These are phyloP conservation scores for Netelia virgata DNA, from an alignment of 2,888 invertebrate genomes.

Conservation along the genomic window DNA sequence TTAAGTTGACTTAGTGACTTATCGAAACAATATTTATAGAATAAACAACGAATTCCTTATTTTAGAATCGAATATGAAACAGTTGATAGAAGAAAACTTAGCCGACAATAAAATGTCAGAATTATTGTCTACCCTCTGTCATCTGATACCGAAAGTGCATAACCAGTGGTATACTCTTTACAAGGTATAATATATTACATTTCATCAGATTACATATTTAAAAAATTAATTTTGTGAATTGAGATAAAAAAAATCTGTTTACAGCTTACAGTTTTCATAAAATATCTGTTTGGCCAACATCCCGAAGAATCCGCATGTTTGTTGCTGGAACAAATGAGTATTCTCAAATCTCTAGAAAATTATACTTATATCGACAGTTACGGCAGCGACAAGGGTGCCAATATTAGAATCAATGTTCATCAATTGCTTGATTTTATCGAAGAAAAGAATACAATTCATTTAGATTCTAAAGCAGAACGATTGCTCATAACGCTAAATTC, in stretches of 20 bases:
- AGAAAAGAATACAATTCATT: slow-evolving; percentile 18
- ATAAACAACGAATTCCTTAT: not conserved
- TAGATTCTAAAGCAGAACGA: slow-evolving; percentile 78
- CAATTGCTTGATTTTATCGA: slow-evolving; percentile 48
- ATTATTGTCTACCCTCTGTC: slow-evolving; percentile 32
- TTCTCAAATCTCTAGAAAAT: slow-evolving; percentile 26
- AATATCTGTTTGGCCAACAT: slow-evolving; percentile 38
- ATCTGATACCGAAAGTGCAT: slow-evolving; percentile 1
- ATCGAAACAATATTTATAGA: not conserved
- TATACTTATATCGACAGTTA: slow-evolving; percentile 30
- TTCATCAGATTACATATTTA: not conserved
- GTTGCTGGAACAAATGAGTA: not conserved
- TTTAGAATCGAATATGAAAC: slow-evolving; percentile 44
- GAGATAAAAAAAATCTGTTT: not conserved
- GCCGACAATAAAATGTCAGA: slow-evolving; percentile 21
- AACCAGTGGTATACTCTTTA: slow-evolving; percentile 42
- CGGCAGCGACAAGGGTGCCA: slow-evolving; percentile 38
- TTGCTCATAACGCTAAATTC: slow-evolving; percentile 82
- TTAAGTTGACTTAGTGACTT: not conserved
- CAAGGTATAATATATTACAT: slow-evolving; percentile 45
- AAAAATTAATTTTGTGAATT: not conserved
- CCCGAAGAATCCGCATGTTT: slow-evolving; percentile 1
- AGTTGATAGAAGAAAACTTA: slow-evolving; percentile 28
- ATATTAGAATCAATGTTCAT: slow-evolving; percentile 38
- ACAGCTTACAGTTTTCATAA: slow-evolving; percentile 56